Conservation (phyloP, 2,113 vertebrate genomes). For the Circaetus cinerascens region DNA sequence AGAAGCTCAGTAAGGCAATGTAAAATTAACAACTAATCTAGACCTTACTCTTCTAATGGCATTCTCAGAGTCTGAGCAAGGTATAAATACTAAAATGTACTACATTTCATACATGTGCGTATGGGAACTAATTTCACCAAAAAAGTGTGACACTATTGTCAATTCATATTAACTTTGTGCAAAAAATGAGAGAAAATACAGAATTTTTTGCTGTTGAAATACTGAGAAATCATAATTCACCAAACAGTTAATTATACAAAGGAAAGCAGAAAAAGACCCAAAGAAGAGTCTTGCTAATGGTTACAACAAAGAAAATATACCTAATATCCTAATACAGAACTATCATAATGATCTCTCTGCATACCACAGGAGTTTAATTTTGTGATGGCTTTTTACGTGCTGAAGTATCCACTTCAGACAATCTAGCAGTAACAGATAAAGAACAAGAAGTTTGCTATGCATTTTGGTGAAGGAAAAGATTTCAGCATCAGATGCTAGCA, state of each 20-base stretch:
- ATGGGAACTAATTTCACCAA: neutral
- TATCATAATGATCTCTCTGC: neutral
- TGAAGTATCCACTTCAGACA: neutral
- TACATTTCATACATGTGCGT: neutral
- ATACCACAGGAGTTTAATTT: neutral
- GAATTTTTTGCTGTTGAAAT: neutral
- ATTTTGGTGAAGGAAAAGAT: neutral
- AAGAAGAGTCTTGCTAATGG: neutral
- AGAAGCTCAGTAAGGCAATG: neutral
- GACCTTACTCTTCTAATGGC: neutral
- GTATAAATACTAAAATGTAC: neutral
- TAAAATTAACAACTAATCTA: neutral
- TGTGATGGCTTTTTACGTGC: neutral
- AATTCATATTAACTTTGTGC: neutral
- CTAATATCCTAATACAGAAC: neutral
- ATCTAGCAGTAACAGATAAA: neutral
- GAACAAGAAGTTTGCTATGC: neutral
- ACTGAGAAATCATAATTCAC: neutral
- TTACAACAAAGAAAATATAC: neutral
- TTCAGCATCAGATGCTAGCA: neutral
- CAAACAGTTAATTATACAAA: neutral
- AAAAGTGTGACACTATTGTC: neutral
- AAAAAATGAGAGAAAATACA: neutral
- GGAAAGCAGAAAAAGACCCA: neutral
- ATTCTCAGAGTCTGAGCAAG: neutral